phyloP scores from a whole-genome alignment of 2,888 invertebrate genomes.

The Fissipunctia ypsillon region DNA sequence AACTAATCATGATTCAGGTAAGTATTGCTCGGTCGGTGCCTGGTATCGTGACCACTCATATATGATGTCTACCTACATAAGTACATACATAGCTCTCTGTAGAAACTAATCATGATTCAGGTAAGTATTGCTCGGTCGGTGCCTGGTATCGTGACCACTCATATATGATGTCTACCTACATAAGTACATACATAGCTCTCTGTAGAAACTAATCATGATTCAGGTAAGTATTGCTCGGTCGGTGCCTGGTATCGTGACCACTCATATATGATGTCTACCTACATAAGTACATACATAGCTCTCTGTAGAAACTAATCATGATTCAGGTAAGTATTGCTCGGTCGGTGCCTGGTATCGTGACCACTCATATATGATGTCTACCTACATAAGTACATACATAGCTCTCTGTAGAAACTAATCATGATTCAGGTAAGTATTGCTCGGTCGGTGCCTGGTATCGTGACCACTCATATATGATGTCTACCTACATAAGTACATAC shows the following conservation, averaged over 20 bases:
- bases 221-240: constrained; percentile 28
- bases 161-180: not conserved
- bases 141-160: not conserved
- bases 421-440: constrained; percentile 34
- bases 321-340: constrained; percentile 30
- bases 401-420: constrained; percentile 55
- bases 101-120: constrained; percentile 58
- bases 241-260: not conserved
- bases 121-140: constrained; percentile 27
- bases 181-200: not conserved
- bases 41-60: not conserved
- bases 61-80: too few relatives aligned
- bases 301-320: constrained; percentile 57
- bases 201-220: constrained; percentile 58
- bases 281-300: too few relatives aligned
- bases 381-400: too few relatives aligned
- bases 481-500: too few relatives aligned
- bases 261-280: not conserved
- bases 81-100: not conserved
- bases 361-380: not conserved
- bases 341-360: not conserved
- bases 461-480: not conserved
- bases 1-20: constrained; percentile 58
- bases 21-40: constrained; percentile 17
- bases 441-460: not conserved